Percentiles rank a stretch among this genome's conserved stretches.
Conservation (phyloP, 2,113 vertebrate genomes). For the Rostratula benghalensis region DNA sequence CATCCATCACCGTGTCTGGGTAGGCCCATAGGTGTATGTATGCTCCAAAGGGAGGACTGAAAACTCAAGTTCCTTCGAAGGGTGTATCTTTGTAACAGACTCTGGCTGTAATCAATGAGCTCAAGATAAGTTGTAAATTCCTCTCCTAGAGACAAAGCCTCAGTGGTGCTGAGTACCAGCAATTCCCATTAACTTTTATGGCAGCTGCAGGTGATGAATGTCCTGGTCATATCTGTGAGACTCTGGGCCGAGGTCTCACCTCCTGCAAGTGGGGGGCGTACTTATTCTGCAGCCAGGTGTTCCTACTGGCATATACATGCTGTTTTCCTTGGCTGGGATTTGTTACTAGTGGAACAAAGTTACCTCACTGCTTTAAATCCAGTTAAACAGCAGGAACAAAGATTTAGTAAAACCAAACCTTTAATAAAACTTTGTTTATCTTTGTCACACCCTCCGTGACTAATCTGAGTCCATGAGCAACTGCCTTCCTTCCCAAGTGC, state of each 20-base stretch:
- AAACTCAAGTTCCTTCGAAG: background rate
- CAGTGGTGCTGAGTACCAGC: background rate
- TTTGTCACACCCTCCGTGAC: background rate
- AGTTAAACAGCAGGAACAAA: background rate
- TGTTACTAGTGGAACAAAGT: background rate
- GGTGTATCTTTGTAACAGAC: background rate
- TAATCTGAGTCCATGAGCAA: background rate
- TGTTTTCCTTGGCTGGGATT: background rate
- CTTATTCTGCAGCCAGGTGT: background rate
- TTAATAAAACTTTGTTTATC: background rate
- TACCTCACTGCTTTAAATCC: background rate
- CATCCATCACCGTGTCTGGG: background rate
- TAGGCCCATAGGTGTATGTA: background rate
- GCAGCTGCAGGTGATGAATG: background rate
- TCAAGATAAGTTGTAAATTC: background rate
- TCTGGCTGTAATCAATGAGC: background rate
- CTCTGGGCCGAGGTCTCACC: background rate
- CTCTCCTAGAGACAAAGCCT: background rate
- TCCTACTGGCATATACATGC: background rate
- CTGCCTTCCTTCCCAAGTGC: background rate
- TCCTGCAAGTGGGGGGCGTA: background rate
- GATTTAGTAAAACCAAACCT: background rate
- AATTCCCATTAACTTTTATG: background rate
- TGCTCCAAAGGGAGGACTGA: background rate
- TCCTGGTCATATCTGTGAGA: background rate